Base-by-base conservation (phyloP, 2,888 invertebrate species). In the Phaonia tiefii region DNA sequence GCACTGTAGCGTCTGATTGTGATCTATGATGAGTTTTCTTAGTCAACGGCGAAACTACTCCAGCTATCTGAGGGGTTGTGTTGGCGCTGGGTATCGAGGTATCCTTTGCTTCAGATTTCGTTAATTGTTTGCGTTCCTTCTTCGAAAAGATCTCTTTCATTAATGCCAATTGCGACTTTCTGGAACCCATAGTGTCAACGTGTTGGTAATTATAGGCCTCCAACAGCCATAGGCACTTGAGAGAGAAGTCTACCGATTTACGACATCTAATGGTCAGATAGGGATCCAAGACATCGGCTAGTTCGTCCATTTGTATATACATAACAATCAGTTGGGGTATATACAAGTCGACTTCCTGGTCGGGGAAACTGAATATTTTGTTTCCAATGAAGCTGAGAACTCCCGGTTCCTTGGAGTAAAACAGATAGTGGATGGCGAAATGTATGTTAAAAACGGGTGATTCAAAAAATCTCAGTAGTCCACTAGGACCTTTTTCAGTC, bases 401-500 rank as follows among this genome's bases (percentile, higher is more conserved):
- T 81, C 99, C 99, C 46, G 98, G 97, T 91, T 99, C 99, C 92
- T 99, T 99, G 49, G 99, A 98, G 91, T 98, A 98, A 91, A 98
- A 99, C 78, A 99, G 93, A 92, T 99, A 99, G 89, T 97, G 97
- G 89, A 99, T 97, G 83, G 99, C 99, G 94, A 99, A 98, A 85
- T 98, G 96, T 94, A 99, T 98, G 91, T 99, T 98, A 92, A 99
- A 98, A 87, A 98, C 94, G 92, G 97, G 98, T 86, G 99, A 98
- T 92, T 99, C 98, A 90, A 99, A 98, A 88, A 99, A 93, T 87
- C 99, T 86, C 83, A 91, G 82, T 15, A 91, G 84, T 20, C 91
- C 91, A 82, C 89, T 90, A 69, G 90, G 88, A 56, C 90, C 90
- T 71, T 89, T 89, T 84, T 90, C 91, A 82, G 87, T 87, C 86